phyloP scores from a whole-genome alignment of 1,140 invertebrate species.

The Meloidogyne chitwoodi region DNA sequence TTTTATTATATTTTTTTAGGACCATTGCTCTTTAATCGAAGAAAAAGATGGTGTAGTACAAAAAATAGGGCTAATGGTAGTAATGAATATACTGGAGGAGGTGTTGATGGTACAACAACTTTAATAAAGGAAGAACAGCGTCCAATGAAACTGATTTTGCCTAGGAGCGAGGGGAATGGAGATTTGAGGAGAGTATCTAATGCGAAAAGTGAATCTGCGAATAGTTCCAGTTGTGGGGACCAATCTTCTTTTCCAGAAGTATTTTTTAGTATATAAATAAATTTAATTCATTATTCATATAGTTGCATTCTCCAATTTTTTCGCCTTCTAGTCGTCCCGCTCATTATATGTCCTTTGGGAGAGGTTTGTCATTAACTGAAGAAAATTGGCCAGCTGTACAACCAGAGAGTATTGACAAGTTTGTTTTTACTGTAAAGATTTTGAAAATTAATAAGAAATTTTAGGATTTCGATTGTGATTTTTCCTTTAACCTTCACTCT shows the following conservation, averaged over 20 bases:
- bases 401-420: conserved; percentile 57
- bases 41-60: background rate
- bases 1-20: no score
- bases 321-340: conserved; percentile 35
- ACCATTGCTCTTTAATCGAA: background rate
- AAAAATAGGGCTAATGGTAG: background rate
- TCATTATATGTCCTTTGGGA: background rate
- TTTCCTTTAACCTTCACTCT: conserved; percentile 56
- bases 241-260: background rate
- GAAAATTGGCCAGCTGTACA: conserved; percentile 33
- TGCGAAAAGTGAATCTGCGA: background rate
- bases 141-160: background rate
- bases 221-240: background rate
- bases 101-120: background rate
- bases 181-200: background rate
- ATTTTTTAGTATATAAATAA: no score
- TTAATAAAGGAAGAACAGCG: background rate
- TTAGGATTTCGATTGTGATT: conserved; percentile 49
- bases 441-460: background rate
- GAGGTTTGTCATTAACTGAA: background rate
- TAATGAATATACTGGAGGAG: background rate
- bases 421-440: background rate
- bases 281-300: background rate
- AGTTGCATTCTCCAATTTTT: background rate
- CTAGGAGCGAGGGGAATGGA: background rate